Base-by-base conservation (phyloP, 2,113 vertebrate genomes). In the Aspiorhynchus laticeps region DNA sequence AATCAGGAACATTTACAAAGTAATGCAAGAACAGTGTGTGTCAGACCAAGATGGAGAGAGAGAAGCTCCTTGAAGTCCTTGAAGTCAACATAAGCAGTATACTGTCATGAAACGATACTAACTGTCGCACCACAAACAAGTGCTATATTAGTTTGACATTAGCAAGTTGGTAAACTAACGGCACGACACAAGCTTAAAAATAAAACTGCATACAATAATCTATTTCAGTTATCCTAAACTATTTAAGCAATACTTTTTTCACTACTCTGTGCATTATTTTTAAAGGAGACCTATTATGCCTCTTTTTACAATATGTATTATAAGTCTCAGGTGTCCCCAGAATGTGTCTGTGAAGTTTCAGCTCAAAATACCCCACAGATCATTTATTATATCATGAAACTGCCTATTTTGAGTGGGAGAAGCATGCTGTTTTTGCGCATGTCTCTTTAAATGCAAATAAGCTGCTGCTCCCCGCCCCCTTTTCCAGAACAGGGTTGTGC, bases 1-100 rank as follows among this genome's bases (percentile, higher is more conserved):
- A 71, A 71, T 71, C 28, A 51, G 17, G 0, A 51, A 83, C 26
- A 67, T 82, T 67, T 46, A 28, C 80, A 82, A 71, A 83, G 43
- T 51, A 36, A 26, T 31, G 10, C 7, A 17, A 36, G n/a, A 71
- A 48, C 56, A n/a, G n/a, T 31, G 21, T 24, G 21, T n/a, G n/a
- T 7, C 28, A 26, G 80, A 69, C 4, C 0, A 8, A 69, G 80
- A 31, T 8, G 24, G 80, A 33, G 59, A 28, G 19, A 4, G 41
- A 41, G 69, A 73, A 2, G 17, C 33, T 73, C 4, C 2, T 73
- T 38, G 69, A 21, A 28, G 14, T 48, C 74, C 63, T 65, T 48
- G 2, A 11, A 73, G 28, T 21, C 76, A 36, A 12, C 17, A 53
- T 53, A 53, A 4, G 48, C 74, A 77, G 43, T 6, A 28, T 11